These are phyloP conservation scores for Neogale vison DNA, from an alignment of 2,113 vertebrate genomes.

Conservation along the genomic window DNA sequence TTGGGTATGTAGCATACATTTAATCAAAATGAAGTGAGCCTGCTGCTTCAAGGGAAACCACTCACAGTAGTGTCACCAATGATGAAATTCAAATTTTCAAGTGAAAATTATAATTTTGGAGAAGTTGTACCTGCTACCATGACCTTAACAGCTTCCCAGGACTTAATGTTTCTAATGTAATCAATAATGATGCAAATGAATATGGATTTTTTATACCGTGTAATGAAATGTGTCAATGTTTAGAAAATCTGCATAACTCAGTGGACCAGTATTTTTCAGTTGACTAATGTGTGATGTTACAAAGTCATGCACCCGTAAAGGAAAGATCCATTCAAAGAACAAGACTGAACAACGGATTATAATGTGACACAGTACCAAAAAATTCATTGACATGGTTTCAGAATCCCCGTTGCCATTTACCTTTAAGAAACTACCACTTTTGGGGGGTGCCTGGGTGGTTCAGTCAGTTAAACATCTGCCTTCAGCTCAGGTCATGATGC, in stretches of 20 bases:
- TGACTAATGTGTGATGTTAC: not conserved
- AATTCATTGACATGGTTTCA: not conserved
- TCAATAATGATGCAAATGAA: not conserved
- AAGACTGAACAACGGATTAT: not conserved
- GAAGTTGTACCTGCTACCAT: not conserved
- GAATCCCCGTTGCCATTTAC: not conserved
- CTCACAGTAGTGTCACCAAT: not conserved
- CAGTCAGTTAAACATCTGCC: not conserved
- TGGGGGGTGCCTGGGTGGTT: not conserved
- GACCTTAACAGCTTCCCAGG: not conserved
- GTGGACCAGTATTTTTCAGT: not conserved
- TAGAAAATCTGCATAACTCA: not conserved
- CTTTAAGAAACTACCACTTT: not conserved
- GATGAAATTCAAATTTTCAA: slow-evolving; percentile 17
- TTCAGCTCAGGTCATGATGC: not conserved
- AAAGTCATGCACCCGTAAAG: not conserved
- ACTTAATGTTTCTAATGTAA: slow-evolving; percentile 14
- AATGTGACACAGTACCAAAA: not conserved
- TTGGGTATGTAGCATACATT: not conserved
- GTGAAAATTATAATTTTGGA: slow-evolving; percentile 16
- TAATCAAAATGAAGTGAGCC: slow-evolving; percentile 8
- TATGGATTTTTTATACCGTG: not conserved
- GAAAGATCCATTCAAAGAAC: not conserved
- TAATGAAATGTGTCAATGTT: slow-evolving; percentile 27
- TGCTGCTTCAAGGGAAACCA: not conserved